Evolutionary conservation across 2,113 vertebrate species (phyloP).

Genomic region (Beaufortia kweichowensis): DNA sequence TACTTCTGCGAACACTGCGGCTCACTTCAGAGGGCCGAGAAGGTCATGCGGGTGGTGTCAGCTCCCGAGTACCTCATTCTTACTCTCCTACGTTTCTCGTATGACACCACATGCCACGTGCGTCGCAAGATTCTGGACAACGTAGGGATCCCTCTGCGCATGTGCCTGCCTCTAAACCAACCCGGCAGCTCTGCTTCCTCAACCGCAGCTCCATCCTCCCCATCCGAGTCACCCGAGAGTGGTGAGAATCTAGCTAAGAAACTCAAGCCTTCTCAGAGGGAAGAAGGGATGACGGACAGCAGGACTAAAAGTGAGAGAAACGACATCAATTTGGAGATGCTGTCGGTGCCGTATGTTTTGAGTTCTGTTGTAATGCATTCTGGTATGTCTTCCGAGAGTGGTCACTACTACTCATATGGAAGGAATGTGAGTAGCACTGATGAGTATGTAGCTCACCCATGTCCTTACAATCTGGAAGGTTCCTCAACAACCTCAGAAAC

Average conservation of each 20-base stretch:
- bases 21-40: constrained; percentile 93
- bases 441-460: constrained; percentile 59
- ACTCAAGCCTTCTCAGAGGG: constrained; percentile 86
- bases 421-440: constrained; percentile 80
- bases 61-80: constrained; percentile 97
- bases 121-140: constrained; percentile 95
- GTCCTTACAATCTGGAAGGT: constrained; percentile 52
- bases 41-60: constrained; percentile 88
- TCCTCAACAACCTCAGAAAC: constrained; percentile 53
- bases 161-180: constrained; percentile 84
- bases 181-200: constrained; percentile 51
- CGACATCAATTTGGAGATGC: neutral
- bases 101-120: constrained; percentile 92
- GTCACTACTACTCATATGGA: constrained; percentile 96
- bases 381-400: constrained; percentile 95
- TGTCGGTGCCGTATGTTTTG: constrained; percentile 80
- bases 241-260: constrained; percentile 95
- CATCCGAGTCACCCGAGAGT: constrained; percentile 80
- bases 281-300: constrained; percentile 45
- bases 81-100: constrained; percentile 93
- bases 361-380: constrained; percentile 98
- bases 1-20: constrained; percentile 95
- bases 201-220: constrained; percentile 51
- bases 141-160: constrained; percentile 84
- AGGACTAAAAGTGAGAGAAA: constrained; percentile 60